Conservation (phyloP, 1,140 invertebrate species). For the Nebria ingens region DNA sequence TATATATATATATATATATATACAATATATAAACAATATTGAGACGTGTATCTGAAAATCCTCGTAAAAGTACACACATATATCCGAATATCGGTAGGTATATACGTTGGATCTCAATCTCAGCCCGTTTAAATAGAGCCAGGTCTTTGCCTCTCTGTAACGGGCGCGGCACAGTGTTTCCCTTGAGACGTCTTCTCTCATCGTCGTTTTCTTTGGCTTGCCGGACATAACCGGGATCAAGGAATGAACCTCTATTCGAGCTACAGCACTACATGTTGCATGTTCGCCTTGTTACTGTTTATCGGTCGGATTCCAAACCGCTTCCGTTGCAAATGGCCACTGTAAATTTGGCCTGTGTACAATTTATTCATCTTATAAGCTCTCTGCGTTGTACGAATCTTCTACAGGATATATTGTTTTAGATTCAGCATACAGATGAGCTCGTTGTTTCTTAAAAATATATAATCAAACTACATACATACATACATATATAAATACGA, state of each 20-base stretch:
- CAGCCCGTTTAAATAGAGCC: conserved; percentile 18
- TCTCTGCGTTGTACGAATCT: too few relatives aligned
- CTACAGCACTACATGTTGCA: background rate
- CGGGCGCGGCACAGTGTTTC: too few relatives aligned
- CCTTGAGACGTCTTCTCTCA: background rate
- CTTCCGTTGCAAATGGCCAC: background rate
- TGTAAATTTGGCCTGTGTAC: too few relatives aligned
- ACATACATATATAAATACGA: background rate
- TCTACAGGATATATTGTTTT: too few relatives aligned
- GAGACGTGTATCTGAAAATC: too few relatives aligned
- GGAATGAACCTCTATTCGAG: background rate
- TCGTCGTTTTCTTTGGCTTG: background rate
- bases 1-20: too few relatives aligned
- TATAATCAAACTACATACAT: background rate
- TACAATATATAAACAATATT: too few relatives aligned
- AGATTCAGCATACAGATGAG: too few relatives aligned
- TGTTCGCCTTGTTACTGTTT: background rate
- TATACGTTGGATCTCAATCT: conserved; percentile 18
- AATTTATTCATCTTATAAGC: too few relatives aligned
- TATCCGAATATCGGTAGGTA: conserved; percentile 14
- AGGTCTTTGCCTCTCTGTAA: too few relatives aligned
- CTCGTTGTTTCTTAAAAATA: background rate
- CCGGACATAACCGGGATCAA: background rate
- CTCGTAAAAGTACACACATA: too few relatives aligned
- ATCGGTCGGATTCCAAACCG: background rate